These are phyloP conservation scores for Sphaeridia pumilis DNA, from an alignment of 2,888 invertebrate genomes.

Conservation along the genomic window DNA sequence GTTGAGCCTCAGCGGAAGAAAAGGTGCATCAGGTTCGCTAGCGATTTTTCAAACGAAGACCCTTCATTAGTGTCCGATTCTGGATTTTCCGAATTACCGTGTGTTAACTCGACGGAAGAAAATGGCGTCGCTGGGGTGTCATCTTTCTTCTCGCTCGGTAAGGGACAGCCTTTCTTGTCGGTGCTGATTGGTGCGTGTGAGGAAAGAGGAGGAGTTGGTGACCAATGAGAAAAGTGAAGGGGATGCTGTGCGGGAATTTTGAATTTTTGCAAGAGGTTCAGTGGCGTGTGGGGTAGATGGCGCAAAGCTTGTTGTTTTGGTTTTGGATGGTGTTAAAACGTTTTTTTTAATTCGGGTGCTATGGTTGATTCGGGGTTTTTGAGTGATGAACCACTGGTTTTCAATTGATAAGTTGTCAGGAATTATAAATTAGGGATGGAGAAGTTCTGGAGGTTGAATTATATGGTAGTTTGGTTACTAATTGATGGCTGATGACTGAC, in stretches of 20 bases:
- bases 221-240: not conserved
- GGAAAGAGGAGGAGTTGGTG: slow-evolving; percentile 2
- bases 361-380: too few relatives aligned
- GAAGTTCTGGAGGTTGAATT: too few relatives aligned
- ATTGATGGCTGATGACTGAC: too few relatives aligned
- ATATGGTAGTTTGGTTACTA: too few relatives aligned
- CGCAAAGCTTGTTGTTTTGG: not conserved
- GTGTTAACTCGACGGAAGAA: slow-evolving; percentile 19
- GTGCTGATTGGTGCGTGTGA: too few relatives aligned
- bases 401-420: too few relatives aligned
- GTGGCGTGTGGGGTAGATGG: not conserved
- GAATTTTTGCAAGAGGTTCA: not conserved
- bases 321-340: too few relatives aligned
- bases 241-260: slow-evolving; percentile 8
- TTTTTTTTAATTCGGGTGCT: too few relatives aligned
- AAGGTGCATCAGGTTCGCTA: slow-evolving; percentile 31
- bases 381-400: too few relatives aligned
- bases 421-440: too few relatives aligned
- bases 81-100: slow-evolving; percentile 31
- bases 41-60: slow-evolving; percentile 31
- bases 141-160: slow-evolving; percentile 27
- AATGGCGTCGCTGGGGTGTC: slow-evolving; percentile 32
- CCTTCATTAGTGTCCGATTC: slow-evolving; percentile 28
- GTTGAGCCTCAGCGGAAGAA: slow-evolving; percentile 34
- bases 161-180: too few relatives aligned